Percentiles rank a stretch among this genome's conserved stretches.
Conservation (phyloP, 1,140 invertebrate genomes). For the Melipona quadrifasciata region DNA sequence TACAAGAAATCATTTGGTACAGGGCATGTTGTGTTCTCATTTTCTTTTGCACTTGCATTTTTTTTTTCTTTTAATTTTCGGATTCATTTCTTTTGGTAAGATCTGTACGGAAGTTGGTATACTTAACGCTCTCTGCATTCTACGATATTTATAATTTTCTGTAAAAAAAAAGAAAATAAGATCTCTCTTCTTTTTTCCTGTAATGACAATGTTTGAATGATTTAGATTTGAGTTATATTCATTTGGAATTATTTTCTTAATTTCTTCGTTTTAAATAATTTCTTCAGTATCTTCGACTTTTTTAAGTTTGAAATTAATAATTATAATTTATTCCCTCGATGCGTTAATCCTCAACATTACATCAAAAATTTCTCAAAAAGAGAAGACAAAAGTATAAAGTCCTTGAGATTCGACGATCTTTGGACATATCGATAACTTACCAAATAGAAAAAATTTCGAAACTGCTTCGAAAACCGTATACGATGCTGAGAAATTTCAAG, state of each 20-base stretch:
- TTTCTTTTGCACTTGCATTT: conserved; percentile 29
- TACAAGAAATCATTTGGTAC: conserved; percentile 25
- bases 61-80: conserved; percentile 2
- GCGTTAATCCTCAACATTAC: not conserved
- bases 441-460: not conserved
- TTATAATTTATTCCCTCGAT: not conserved
- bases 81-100: not conserved
- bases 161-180: not conserved
- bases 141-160: not conserved
- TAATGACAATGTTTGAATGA: not conserved
- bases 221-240: not conserved
- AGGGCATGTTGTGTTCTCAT: conserved; percentile 41
- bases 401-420: not conserved
- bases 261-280: not conserved
- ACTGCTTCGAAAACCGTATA: not conserved
- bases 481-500: not conserved
- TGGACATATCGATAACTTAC: not conserved
- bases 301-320: not conserved
- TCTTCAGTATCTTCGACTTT: not conserved
- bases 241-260: not conserved
- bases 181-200: not conserved
- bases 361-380: not conserved
- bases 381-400: not conserved
- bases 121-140: conserved; percentile 16
- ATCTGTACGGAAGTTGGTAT: conserved; percentile 27